Percentiles rank a stretch among this genome's conserved stretches.
phyloP scores from a whole-genome alignment of 2,888 invertebrate species.

The Athalia circularis region DNA sequence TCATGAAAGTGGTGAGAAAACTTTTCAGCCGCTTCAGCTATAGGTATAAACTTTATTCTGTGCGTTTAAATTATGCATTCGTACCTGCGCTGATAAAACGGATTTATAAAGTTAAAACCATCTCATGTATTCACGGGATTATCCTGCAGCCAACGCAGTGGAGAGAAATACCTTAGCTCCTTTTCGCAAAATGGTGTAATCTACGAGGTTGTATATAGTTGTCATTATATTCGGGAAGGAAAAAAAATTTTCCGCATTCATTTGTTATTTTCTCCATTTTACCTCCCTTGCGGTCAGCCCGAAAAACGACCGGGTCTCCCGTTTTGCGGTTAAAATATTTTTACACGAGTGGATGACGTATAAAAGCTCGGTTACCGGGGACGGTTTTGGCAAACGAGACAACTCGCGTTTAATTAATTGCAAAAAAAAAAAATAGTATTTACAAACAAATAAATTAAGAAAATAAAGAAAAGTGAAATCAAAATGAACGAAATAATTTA shows the following conservation, averaged over 20 bases:
- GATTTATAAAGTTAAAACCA: slow-evolving; percentile 39
- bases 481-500: too few species aligned
- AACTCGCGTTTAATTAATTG: slow-evolving; percentile 5
- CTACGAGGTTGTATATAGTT: slow-evolving; percentile 1
- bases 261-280: not conserved
- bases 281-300: not conserved
- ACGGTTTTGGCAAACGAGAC: not conserved
- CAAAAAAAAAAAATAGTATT: not conserved
- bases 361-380: slow-evolving; percentile 1
- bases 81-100: slow-evolving; percentile 25
- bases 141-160: not conserved
- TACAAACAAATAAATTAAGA: not conserved
- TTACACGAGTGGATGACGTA: slow-evolving; percentile 3
- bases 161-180: not conserved
- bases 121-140: not conserved
- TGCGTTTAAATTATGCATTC: slow-evolving; percentile 32
- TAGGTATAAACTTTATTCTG: slow-evolving; percentile 3
- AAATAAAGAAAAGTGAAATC: too few species aligned
- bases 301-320: not conserved
- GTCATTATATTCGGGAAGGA: not conserved
- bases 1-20: slow-evolving; percentile 31
- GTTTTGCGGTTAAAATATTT: slow-evolving; percentile 16
- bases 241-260: not conserved
- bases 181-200: not conserved
- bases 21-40: slow-evolving; percentile 1